Evolutionary conservation across 2,797 vertebrate genomes (phyloP).

Genomic region (Gambusia yucatana): DNA sequence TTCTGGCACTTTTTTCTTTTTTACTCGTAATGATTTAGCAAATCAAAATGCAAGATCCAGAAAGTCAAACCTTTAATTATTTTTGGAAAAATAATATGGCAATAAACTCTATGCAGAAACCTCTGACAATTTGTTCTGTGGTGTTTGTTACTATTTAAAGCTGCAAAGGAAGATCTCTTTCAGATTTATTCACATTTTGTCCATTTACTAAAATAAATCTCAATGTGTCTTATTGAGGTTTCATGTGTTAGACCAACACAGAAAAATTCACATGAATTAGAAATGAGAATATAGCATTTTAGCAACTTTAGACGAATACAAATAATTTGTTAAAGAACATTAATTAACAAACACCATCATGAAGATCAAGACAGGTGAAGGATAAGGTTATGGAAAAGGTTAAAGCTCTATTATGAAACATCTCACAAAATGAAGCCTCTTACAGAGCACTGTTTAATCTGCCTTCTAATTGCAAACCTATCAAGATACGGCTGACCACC

Average conservation of each 20-base stretch:
- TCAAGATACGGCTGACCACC: too few relatives aligned
- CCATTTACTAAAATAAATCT: background rate
- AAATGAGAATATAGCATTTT: background rate
- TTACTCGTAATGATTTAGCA: slow-evolving; percentile 30
- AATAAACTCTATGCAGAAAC: slow-evolving; percentile 66
- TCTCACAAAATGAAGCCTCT: background rate
- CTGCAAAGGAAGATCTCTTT: background rate
- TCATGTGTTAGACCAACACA: background rate
- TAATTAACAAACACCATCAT: background rate
- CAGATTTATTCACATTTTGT: background rate
- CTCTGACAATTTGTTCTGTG: slow-evolving; percentile 34
- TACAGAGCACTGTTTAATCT: background rate
- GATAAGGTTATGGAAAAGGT: background rate
- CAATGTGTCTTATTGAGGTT: background rate
- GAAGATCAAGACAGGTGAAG: background rate
- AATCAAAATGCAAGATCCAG: slow-evolving; percentile 49
- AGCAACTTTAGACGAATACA: background rate
- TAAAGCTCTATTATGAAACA: background rate
- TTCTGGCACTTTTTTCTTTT: background rate
- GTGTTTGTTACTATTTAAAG: slow-evolving; percentile 25
- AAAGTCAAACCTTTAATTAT: slow-evolving; percentile 28
- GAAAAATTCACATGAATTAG: background rate
- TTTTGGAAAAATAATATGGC: slow-evolving; percentile 45
- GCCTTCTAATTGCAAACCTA: background rate
- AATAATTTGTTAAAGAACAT: background rate